Evolutionary conservation across 1,140 invertebrate species (phyloP), one percentile per base, ranked within the genome.

Genomic region (Druon quercuslanigerum): DNA sequence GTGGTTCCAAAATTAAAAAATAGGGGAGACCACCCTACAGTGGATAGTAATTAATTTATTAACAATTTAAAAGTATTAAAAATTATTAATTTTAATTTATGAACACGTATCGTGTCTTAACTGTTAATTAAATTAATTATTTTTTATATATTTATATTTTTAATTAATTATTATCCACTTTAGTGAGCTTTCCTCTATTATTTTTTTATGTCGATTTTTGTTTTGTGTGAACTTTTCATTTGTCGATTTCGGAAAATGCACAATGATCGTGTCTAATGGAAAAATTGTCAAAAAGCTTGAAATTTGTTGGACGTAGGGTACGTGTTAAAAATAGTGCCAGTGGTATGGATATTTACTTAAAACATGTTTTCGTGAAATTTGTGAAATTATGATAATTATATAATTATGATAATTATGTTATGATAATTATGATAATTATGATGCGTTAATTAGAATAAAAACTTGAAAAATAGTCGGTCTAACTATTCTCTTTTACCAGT

Each of bases 371-470:
- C 40, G 40, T 40, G 40, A 40, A 40, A 40, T 25, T 25, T 25
- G 25, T 25, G 25, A 25, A 25, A 25, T 25, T 25, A 25, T 60
- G 25, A 33, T 33, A 60, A 33, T 60, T 60, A 60, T 25, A 60
- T 60, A 20, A 60, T 60, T 33, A 60, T 60, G 57, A 60, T 60
- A 25, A 25, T 25, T 25, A 25, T 25, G 3, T 25, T 25, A 25
- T 60, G 25, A 33, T 33, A 60, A 33, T 60, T 60, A 60, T 25
- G 19, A 60, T 60, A 20, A 60, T 60, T 33, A 60, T 60, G 57
- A 60, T 60, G 57, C 20, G 33, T 60, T 60, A 33, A 60, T 33
- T 60, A 60, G 57, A 60, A 60, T 60, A 60, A 60, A 60, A 60
- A 33, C 4, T 60, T 60, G 14, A 60, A 60, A 60, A 60, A 60